These are phyloP conservation scores for Eledona agricola DNA, from an alignment of 2,888 invertebrate species.

Conservation along the genomic window DNA sequence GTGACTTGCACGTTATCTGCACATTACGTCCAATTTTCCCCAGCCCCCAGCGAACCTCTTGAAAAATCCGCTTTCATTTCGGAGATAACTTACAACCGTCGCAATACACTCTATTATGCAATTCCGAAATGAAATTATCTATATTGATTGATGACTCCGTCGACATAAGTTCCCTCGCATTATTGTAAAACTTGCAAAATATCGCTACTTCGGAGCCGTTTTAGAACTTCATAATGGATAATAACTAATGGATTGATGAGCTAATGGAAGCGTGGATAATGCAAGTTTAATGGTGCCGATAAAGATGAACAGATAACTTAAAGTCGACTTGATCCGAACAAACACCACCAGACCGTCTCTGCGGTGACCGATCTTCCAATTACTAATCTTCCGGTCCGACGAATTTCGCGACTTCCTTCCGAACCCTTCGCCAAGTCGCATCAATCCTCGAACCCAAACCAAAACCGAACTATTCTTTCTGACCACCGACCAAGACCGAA, in stretches of 20 bases:
- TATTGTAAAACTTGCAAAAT: slow-evolving; percentile 52
- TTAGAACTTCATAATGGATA: slow-evolving; percentile 47
- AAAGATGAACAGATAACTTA: slow-evolving; percentile 45
- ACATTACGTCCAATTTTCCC: slow-evolving; percentile 46
- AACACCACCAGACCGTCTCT: slow-evolving; percentile 26
- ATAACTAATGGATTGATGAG: slow-evolving; percentile 56
- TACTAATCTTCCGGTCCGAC: slow-evolving; percentile 34
- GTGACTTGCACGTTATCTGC: slow-evolving; percentile 57
- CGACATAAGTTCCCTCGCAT: slow-evolving; percentile 49
- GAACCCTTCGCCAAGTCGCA: slow-evolving; percentile 46
- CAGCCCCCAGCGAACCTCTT: slow-evolving; percentile 41
- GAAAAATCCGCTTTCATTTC: slow-evolving; percentile 54
- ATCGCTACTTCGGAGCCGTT: slow-evolving; percentile 46
- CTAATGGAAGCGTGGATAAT: slow-evolving; percentile 52
- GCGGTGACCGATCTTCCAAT: slow-evolving; percentile 37
- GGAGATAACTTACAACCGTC: slow-evolving; percentile 50
- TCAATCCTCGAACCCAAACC: no score
- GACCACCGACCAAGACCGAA: no score
- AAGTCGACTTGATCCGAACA: slow-evolving; percentile 36
- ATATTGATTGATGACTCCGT: slow-evolving; percentile 57
- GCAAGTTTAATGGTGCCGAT: slow-evolving; percentile 50
- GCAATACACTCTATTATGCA: slow-evolving; percentile 54
- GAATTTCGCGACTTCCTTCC: slow-evolving; percentile 12
- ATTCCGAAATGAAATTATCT: slow-evolving; percentile 57
- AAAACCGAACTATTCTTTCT: no score